phyloP scores from a whole-genome alignment of 2,113 vertebrate species.

The Benitochromis conjunctus region DNA sequence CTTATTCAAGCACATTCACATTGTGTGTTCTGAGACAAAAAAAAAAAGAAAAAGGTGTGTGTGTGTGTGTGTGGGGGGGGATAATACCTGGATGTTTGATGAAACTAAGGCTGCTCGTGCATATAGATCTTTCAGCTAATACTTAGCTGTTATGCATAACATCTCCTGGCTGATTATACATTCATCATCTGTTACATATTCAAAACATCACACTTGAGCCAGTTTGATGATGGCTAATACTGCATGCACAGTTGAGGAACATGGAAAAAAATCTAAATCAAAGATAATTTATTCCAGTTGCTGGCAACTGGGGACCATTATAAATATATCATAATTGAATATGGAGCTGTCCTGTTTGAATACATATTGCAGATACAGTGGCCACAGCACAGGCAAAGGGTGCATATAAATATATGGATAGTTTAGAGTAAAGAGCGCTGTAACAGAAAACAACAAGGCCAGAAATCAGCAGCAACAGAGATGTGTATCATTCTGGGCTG shows the following conservation, averaged over 20 bases:
- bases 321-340: conserved; percentile 32
- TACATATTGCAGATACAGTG: not conserved
- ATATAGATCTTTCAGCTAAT: conserved; percentile 23
- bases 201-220: conserved; percentile 48
- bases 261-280: conserved; percentile 33
- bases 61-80: not conserved
- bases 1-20: not conserved
- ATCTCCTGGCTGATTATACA: conserved; percentile 48
- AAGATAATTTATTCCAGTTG: conserved; percentile 57
- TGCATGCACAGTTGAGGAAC: conserved; percentile 38
- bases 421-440: conserved; percentile 21
- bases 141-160: conserved; percentile 17
- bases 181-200: conserved; percentile 65
- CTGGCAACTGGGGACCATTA: conserved; percentile 24
- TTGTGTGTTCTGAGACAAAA: conserved; percentile 5
- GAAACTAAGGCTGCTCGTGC: not conserved
- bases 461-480: conserved; percentile 43
- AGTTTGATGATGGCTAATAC: conserved; percentile 56
- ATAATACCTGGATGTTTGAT: conserved; percentile 28
- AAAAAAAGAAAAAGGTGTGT: not conserved
- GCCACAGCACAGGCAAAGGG: not conserved
- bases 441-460: conserved; percentile 16
- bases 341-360: not conserved
- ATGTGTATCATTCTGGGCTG: conserved; percentile 52
- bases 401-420: not conserved